Evolutionary conservation across 2,888 invertebrate genomes (phyloP).

Genomic region (Macrostomum cliftonense): DNA sequence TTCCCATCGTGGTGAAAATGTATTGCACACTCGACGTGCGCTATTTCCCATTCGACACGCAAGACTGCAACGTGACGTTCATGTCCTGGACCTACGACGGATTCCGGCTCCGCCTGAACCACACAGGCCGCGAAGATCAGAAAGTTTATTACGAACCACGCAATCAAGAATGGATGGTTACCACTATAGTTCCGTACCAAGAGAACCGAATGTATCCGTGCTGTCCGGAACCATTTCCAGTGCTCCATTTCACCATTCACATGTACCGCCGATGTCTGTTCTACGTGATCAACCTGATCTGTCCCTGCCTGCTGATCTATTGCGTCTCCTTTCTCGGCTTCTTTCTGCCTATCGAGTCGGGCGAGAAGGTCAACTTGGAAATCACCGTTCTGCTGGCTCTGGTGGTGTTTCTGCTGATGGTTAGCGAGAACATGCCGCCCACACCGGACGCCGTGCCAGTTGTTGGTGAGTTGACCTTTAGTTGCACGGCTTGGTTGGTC

Average conservation of each 20-base stretch:
- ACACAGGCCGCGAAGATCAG: too few species aligned
- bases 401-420: slow-evolving; percentile 19
- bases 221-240: slow-evolving; percentile 18
- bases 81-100: slow-evolving; percentile 42
- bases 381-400: slow-evolving; percentile 18
- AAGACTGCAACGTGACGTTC: slow-evolving; percentile 39
- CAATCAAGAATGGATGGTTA: slow-evolving; percentile 63
- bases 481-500: too few species aligned
- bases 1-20: slow-evolving; percentile 39
- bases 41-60: slow-evolving; percentile 41
- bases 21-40: slow-evolving; percentile 40
- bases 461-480: slow-evolving; percentile 13
- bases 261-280: slow-evolving; percentile 19
- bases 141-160: slow-evolving; percentile 51
- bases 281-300: slow-evolving; percentile 20
- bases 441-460: slow-evolving; percentile 19
- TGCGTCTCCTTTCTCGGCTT: slow-evolving; percentile 19
- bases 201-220: slow-evolving; percentile 16
- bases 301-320: slow-evolving; percentile 20
- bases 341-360: slow-evolving; percentile 19
- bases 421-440: slow-evolving; percentile 20
- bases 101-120: slow-evolving; percentile 26
- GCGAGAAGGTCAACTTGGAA: slow-evolving; percentile 19
- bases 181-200: slow-evolving; percentile 22
- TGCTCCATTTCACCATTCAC: slow-evolving; percentile 19